phyloP scores from a whole-genome alignment of 2,888 invertebrate genomes.

The Sycophila texana region DNA sequence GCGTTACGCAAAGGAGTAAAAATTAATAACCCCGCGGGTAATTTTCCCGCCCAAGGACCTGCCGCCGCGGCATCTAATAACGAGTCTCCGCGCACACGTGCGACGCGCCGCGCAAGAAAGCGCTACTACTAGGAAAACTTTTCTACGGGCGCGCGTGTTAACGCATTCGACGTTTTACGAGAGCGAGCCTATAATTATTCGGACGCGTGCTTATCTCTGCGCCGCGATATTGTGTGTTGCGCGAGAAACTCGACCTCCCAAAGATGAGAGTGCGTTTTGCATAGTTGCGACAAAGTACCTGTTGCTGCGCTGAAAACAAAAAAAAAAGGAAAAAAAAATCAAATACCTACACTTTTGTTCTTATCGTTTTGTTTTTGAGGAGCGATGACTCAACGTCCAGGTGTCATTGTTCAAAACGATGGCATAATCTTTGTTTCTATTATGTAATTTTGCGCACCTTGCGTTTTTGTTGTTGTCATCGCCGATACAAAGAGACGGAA shows the following conservation, averaged over 20 bases:
- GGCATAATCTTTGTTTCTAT: too few species aligned
- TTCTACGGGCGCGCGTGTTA: slow-evolving; percentile 15
- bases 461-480: too few species aligned
- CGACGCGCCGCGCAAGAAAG: slow-evolving; percentile 9
- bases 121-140: not conserved
- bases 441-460: too few species aligned
- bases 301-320: not conserved
- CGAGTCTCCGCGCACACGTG: not conserved
- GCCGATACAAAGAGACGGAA: too few species aligned
- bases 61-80: not conserved
- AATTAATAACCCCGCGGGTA: not conserved
- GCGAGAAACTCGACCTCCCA: not conserved
- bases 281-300: not conserved
- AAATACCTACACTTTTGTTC: not conserved
- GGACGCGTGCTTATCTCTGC: not conserved
- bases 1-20: not conserved
- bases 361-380: too few species aligned
- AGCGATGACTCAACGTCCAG: too few species aligned
- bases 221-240: not conserved
- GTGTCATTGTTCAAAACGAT: too few species aligned
- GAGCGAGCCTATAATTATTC: slow-evolving; percentile 30
- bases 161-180: slow-evolving; percentile 33
- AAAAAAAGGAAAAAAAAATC: not conserved
- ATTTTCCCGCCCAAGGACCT: slow-evolving; percentile 28
- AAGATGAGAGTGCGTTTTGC: not conserved